Percentiles rank a stretch among this genome's conserved stretches.
Conservation (phyloP, 92 coral and sea anemone species). For the Heteractis magnifica region DNA sequence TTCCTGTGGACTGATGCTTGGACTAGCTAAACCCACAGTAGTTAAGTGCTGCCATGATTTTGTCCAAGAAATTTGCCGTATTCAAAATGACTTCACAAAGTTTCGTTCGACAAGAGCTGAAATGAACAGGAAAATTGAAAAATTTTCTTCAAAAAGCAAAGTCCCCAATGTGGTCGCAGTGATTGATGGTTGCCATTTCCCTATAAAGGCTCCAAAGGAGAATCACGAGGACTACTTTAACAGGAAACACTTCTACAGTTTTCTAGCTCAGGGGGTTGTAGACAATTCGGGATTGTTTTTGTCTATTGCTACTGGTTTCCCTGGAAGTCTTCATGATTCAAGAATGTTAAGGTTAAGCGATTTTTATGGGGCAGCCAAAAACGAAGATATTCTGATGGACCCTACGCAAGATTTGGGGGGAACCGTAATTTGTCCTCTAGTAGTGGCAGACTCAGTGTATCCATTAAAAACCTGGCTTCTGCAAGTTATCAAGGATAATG, state of each 20-base stretch:
- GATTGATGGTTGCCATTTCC: slow-evolving; percentile 39
- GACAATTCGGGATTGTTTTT: slow-evolving; percentile 41
- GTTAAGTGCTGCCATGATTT: slow-evolving; percentile 47
- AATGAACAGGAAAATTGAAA: slow-evolving; percentile 38
- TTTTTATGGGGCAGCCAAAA: slow-evolving; percentile 36
- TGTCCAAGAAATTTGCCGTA: slow-evolving; percentile 25
- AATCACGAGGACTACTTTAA: slow-evolving; percentile 49
- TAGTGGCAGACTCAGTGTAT: slow-evolving; percentile 51
- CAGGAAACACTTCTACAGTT: slow-evolving; percentile 49
- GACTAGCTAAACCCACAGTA: slow-evolving; percentile 40
- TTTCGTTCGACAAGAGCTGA: slow-evolving; percentile 43
- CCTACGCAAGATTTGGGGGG: slow-evolving; percentile 43
- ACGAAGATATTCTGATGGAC: slow-evolving; percentile 38
- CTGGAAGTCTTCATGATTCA: slow-evolving; percentile 50
- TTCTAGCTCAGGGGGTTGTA: slow-evolving; percentile 50
- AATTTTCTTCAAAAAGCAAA: slow-evolving; percentile 26
- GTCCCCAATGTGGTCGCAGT: slow-evolving; percentile 48
- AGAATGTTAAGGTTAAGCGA: slow-evolving; percentile 41
- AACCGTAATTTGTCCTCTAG: slow-evolving; percentile 36
- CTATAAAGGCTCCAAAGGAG: slow-evolving; percentile 42
- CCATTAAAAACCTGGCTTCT: slow-evolving; percentile 59
- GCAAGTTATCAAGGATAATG: slow-evolving; percentile 38
- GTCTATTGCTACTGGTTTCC: slow-evolving; percentile 48
- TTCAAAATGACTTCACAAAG: slow-evolving; percentile 39
- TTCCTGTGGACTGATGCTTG: slow-evolving; percentile 50